phyloP scores from a whole-genome alignment of 1,140 invertebrate genomes.

The Bombus vancouverensis region DNA sequence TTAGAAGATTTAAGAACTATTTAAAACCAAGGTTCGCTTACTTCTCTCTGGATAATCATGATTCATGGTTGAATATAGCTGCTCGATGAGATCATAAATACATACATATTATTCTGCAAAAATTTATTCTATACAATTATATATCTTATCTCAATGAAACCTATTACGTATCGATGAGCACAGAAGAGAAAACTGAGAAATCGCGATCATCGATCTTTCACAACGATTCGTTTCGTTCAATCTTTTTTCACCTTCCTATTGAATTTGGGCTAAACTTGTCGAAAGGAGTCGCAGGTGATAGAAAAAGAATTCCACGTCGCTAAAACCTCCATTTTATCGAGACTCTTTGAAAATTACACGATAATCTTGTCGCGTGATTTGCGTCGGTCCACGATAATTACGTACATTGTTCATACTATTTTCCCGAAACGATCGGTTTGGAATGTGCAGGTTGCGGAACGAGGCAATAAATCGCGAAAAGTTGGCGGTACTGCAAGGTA shows the following conservation, averaged over 20 bases:
- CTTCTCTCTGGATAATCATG: background rate
- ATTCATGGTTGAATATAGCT: background rate
- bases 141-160: background rate
- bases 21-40: background rate
- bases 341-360: background rate
- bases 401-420: background rate
- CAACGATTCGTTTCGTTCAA: conserved; percentile 15
- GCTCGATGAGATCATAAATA: background rate
- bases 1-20: background rate
- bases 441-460: background rate
- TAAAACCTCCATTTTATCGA: background rate
- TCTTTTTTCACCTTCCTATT: background rate
- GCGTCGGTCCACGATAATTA: background rate
- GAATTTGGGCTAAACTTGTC: background rate
- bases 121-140: too few relatives aligned
- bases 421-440: background rate
- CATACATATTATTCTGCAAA: background rate
- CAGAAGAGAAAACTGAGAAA: background rate
- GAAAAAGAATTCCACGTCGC: background rate
- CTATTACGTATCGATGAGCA: background rate
- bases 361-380: background rate
- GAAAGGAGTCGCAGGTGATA: background rate
- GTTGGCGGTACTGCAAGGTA: background rate
- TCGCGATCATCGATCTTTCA: conserved; percentile 35
- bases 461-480: background rate